Base-by-base conservation (phyloP, 53 echinoderm and acorn worm genomes). In the Patiria pectinifera region DNA sequence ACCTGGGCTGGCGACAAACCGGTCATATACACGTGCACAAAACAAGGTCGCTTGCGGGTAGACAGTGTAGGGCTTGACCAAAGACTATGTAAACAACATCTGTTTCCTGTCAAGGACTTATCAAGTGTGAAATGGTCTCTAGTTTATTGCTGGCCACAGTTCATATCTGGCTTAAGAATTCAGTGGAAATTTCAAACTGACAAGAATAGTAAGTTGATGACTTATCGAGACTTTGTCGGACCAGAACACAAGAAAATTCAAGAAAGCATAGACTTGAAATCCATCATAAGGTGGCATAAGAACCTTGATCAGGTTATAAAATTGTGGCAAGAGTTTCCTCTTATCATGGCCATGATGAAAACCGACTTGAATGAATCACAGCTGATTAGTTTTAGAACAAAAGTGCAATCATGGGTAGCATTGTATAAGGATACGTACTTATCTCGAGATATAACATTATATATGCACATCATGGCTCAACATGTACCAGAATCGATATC, bases 291-390 rank as follows among this genome's bases (percentile, higher is more conserved):
- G n/a, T n/a, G n/a, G n/a, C n/a, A n/a, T n/a, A n/a, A n/a, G n/a
- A 82, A 82, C 6, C 82, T 82, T 48, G 77, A 82, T 48, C 82
- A 21, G 16, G 58, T 82, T 18, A 82, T 82, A 3, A 11, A 82
- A 48, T 48, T 82, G 21, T 48, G 82, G 82, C 5, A 7, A 15
- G 82, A 82, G 12, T 82, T 82, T 21, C 82, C 82, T 48, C 4
- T 53, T 16, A 82, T 82, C 21, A 82, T 82, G 82, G 58, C 82
- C 82, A 82, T 82, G 82, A 82, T 82, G 53, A 82, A 82, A 82
- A 49, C 48, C 19, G 58, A 82, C 21, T 16, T 82, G 3, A 18
- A 82, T 19, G 2, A 48, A 82, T 8, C 58, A 26, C 82, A 82
- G 21, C 66, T 84, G 66, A 3, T 19, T 25, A 5, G 8, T 7